Percentiles rank a stretch among this genome's conserved stretches.
Conservation (phyloP, 2,888 invertebrate species). For the Catocala sponsa region DNA sequence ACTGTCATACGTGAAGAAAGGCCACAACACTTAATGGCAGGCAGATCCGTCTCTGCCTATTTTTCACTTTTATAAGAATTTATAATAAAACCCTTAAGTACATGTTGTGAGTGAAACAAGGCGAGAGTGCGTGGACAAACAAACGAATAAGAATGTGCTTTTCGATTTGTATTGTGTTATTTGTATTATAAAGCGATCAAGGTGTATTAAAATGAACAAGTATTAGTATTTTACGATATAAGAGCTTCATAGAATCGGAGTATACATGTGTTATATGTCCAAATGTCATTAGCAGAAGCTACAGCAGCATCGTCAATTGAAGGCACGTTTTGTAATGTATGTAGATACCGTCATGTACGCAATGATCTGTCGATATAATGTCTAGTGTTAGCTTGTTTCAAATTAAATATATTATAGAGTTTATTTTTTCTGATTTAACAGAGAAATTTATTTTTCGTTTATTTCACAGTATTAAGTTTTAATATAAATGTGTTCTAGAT, state of each 20-base stretch:
- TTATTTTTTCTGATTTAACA: slow-evolving; percentile 36
- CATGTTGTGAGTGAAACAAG: background rate
- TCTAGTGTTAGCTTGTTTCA: slow-evolving; percentile 63
- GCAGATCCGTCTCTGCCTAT: slow-evolving; percentile 20
- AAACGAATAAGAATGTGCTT: slow-evolving; percentile 10
- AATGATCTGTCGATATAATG: slow-evolving; percentile 50
- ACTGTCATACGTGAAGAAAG: background rate
- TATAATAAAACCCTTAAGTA: slow-evolving; percentile 17
- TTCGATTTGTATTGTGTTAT: slow-evolving; percentile 2
- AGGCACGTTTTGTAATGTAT: slow-evolving; percentile 42
- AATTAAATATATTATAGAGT: slow-evolving; percentile 40
- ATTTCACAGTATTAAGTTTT: slow-evolving; percentile 39
- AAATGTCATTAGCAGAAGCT: slow-evolving; percentile 1
- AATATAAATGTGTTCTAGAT: slow-evolving; percentile 18
- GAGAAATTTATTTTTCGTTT: slow-evolving; percentile 36
- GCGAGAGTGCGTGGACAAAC: background rate
- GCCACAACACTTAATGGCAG: slow-evolving; percentile 10
- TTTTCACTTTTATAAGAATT: slow-evolving; percentile 51
- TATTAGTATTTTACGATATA: slow-evolving; percentile 6
- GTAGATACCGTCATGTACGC: slow-evolving; percentile 43
- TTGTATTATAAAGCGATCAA: slow-evolving; percentile 2
- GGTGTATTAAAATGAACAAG: slow-evolving; percentile 11
- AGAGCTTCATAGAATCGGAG: slow-evolving; percentile 2
- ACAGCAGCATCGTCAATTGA: slow-evolving; percentile 26
- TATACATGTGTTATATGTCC: too few species aligned